Base-by-base conservation (phyloP, 2,797 vertebrate genomes). In the Phrynocephalus forsythii region DNA sequence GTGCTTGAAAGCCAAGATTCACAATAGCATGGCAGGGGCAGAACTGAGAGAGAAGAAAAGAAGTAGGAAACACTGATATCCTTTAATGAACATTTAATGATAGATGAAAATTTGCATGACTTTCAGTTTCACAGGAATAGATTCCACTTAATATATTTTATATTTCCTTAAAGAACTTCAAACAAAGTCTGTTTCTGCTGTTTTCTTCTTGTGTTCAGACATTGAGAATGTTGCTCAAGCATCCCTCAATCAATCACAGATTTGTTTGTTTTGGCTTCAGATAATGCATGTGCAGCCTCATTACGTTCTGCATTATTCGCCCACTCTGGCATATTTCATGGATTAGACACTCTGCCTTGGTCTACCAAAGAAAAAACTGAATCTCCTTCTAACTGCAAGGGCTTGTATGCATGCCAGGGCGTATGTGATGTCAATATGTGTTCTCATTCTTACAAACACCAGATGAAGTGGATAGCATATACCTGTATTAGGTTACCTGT, bases 1-100 rank as follows among this genome's bases (percentile, higher is more conserved):
- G 72, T 88, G 38, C 90, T 92, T 85, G 92, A 83, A 92, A 91
- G 81, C 11, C 89, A 92, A 79, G 1, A 5, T 3, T 73, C 83
- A n/a, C 44, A 18, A 1, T 13, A 38, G n/a, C 86, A 82, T 28
- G 1, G 13, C 33, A 63, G 82, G 78, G 48, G 8, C 3, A 52
- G 66, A 84, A 85, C 85, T 22, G 44, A 52, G 73, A 88, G 89
- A 6, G 1, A 5, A 38, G 18, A 81, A 79, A 28, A 63, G 66
- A 18, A 5, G 5, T 8, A 15, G 79, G 3, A 16, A 30, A 26
- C 20, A n/a, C 67, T 33, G 6, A 52, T 69, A 76, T 75, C 56
- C 86, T 63, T 73, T 33, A 18, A 3, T 20, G 26, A 11, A 22
- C 50, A 2, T 84, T 86, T 66, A 82, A 83, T 33, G 63, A 82